phyloP scores from a whole-genome alignment of 2,888 invertebrate species.

The Quadroppia sp. region DNA sequence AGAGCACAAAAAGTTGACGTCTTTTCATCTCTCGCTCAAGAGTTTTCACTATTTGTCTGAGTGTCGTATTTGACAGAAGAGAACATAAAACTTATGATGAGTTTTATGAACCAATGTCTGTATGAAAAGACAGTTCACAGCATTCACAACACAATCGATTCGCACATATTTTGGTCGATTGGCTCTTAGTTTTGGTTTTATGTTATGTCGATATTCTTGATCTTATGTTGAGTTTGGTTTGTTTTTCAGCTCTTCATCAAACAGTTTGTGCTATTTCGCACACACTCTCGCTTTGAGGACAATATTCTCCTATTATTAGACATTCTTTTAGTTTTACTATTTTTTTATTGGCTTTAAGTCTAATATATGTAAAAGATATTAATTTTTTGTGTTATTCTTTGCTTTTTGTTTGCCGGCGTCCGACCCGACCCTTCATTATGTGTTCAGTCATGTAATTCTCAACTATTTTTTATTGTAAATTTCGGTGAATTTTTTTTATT shows the following conservation, averaged over 20 bases:
- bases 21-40: too few relatives aligned
- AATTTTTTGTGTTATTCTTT: too few relatives aligned
- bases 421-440: background rate
- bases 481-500: too few relatives aligned
- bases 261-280: background rate
- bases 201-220: too few relatives aligned
- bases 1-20: background rate
- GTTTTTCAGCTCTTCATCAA: background rate
- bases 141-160: background rate
- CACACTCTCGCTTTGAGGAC: too few relatives aligned
- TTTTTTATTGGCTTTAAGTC: slow-evolving; percentile 12
- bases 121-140: background rate
- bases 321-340: background rate
- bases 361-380: slow-evolving; percentile 9
- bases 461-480: too few relatives aligned
- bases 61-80: background rate
- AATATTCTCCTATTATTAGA: too few relatives aligned
- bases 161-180: slow-evolving; percentile 1
- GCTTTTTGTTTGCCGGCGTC: background rate
- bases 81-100: background rate
- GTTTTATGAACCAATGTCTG: slow-evolving; percentile 13
- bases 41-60: background rate
- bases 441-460: slow-evolving; percentile 1
- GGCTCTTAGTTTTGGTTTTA: background rate
- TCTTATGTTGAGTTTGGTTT: background rate